Base-by-base conservation (phyloP, 1,140 invertebrate genomes). In the Andrena cerasifolii region DNA sequence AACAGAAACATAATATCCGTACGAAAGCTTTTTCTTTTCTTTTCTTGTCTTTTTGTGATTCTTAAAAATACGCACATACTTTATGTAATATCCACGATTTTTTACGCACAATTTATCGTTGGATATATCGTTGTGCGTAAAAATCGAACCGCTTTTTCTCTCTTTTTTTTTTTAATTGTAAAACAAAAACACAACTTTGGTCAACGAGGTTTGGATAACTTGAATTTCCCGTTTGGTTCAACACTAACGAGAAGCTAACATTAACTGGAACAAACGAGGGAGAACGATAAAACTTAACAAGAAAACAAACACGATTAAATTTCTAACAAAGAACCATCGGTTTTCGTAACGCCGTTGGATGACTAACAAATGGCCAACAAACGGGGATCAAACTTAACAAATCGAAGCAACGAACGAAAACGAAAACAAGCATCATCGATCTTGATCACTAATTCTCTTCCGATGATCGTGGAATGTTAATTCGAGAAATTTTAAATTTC, bases 181-280 rank as follows among this genome's bases (percentile, higher is more conserved):
- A 43, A 58, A 68, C 63, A 76, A 58, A 76, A 68, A 76, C 43
- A 33, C 10, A 76, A 68, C 65, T 31, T 31, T 26, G 49, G 28
- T 36, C 45, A 75, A 67, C 28, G 21, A 5, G 36, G 36, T 40
- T 10, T 40, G 36, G 36, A 40, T 49, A 67, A 68, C 40, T 45
- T 36, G 12, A 2, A 31, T 45, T 36, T 56, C 47, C 24, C 8
- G 24, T 7, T 43, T 43, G 0, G 54, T 54, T 12, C 36, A 71
- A 59, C 54, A 59, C 14, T 16, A 21, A 40, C 10, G 53, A 14
- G 28, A 5, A 12, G 53, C 58, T 36, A 76, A 76, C 63, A 68
- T 76, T 59, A 76, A 76, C 53, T 63, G 54, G 36, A 76, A 76
- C 40, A 59, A 67, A 40, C 56, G 73, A 76, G 63, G 40, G 33